Base-by-base conservation (phyloP, 2,113 vertebrate genomes). In the Jaculus jaculus region DNA sequence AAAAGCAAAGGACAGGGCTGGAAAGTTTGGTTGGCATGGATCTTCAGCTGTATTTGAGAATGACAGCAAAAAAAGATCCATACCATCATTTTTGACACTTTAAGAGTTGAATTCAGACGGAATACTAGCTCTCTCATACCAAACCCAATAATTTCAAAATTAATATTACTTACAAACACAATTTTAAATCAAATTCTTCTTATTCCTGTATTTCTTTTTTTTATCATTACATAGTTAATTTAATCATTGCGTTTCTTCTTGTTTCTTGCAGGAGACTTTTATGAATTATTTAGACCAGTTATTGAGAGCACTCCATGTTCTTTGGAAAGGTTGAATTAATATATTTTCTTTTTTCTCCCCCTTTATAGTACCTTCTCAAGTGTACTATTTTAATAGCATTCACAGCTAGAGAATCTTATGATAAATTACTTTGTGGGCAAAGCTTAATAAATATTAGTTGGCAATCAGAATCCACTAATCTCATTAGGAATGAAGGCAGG, bases 291-390 rank as follows among this genome's bases (percentile, higher is more conserved):
- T 74, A n/a, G 90, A 96, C 88, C 93, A 28, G 73, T 68, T 84
- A 87, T 95, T 60, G 37, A 47, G 65, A 97, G 91, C 34, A 88
- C 17, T 61, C 5, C 4, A 3, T 21, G 2, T 23, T 95, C 18
- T 90, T 96, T 81, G 66, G 69, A 95, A 96, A 89, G 12, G 54
- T 26, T 82, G 7, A 75, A 92, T 90, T 92, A 80, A 83, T 78
- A 21, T 54, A 15, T 21, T 79, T 79, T 61, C 68, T 80, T 60
- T 39, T 84, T 8, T 89, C 77, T 63, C 26, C 8, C 42, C 8
- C 5, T 42, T 93, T 94, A 88, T 94, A 61, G 13, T 34, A 93
- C 32, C 28, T 89, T 32, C 61, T 80, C 37, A 88, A 88, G 90
- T 32, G 28, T 80, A 83, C 60, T 92, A 65, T 87, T 51, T 95